Percentiles rank a stretch among this genome's conserved stretches.
phyloP scores from a whole-genome alignment of 2,797 vertebrate genomes.

The Gobio occitaniae region DNA sequence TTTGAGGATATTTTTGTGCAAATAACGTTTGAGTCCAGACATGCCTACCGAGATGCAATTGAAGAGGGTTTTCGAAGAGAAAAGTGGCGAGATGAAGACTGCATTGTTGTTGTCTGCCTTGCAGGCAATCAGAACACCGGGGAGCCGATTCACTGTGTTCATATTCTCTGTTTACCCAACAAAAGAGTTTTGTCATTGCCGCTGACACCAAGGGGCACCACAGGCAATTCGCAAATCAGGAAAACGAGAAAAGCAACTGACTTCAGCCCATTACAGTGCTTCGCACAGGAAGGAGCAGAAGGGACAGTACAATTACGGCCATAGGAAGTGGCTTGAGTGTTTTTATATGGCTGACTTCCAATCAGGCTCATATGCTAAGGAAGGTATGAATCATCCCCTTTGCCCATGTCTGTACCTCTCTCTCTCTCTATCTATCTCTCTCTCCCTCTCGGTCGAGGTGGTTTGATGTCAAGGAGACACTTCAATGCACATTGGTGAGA shows the following conservation, averaged over 20 bases:
- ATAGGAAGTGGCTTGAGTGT: conserved; percentile 18
- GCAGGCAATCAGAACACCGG: conserved; percentile 38
- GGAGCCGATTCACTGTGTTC: conserved; percentile 32
- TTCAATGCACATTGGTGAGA: conserved; percentile 50
- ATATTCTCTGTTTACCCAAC: conserved; percentile 51
- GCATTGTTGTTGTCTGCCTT: conserved; percentile 31
- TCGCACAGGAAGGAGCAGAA: not conserved
- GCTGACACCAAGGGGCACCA: conserved; percentile 20
- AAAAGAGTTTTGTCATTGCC: conserved; percentile 44
- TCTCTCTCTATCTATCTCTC: conserved; percentile 11
- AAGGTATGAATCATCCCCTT: conserved; percentile 38
- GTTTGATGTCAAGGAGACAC: conserved; percentile 51
- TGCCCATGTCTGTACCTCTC: conserved; percentile 26
- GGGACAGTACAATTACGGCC: conserved; percentile 27
- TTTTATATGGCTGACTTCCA: conserved; percentile 39
- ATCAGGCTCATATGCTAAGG: conserved; percentile 10
- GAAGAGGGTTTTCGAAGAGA: conserved; percentile 13
- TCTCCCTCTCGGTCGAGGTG: conserved; percentile 14
- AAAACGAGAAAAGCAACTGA: conserved; percentile 6
- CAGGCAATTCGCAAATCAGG: conserved; percentile 7
- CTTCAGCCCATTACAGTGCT: conserved; percentile 28
- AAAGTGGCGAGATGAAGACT: conserved; percentile 34
- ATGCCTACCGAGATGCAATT: not conserved
- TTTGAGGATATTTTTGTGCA: conserved; percentile 12
- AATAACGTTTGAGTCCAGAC: conserved; percentile 16